phyloP scores from a whole-genome alignment of 1,140 invertebrate species.

The Drosophila seguyi region DNA sequence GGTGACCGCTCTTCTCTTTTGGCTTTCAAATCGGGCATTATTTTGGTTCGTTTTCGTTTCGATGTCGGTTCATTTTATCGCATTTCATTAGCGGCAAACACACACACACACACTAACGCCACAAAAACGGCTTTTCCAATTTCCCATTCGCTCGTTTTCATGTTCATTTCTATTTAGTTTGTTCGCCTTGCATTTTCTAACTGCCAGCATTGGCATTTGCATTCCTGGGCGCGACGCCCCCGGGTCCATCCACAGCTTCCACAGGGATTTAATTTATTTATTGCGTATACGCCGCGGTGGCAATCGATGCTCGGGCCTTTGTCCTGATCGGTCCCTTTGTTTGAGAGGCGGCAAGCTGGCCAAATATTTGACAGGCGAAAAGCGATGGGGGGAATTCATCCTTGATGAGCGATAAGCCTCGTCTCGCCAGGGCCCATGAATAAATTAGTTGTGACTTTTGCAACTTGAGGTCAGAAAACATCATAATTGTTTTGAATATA shows the following conservation, averaged over 20 bases:
- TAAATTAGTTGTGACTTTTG: conserved; percentile 32
- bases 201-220: conserved; percentile 3
- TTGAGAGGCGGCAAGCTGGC: conserved; percentile 24
- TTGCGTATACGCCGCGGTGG: conserved; percentile 30
- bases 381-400: conserved; percentile 1
- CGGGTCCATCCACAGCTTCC: conserved; percentile 13
- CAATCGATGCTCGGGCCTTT: conserved; percentile 26
- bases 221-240: neutral
- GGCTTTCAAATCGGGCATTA: conserved; percentile 40
- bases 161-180: conserved; percentile 17
- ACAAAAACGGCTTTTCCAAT: conserved; percentile 22
- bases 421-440: conserved; percentile 47
- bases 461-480: conserved; percentile 6
- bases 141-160: conserved; percentile 8
- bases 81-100: conserved; percentile 69
- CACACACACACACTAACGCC: neutral
- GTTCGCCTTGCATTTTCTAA: conserved; percentile 25
- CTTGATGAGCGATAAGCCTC: conserved; percentile 49
- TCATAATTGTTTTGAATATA: neutral
- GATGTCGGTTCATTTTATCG: conserved; percentile 65
- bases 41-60: conserved; percentile 50
- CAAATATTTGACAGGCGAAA: conserved; percentile 60
- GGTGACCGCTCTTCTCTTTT: conserved; percentile 5
- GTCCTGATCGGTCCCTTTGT: conserved; percentile 38
- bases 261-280: conserved; percentile 71